Conservation (phyloP, 2,113 vertebrate species). For the Hemiprocne comata region DNA sequence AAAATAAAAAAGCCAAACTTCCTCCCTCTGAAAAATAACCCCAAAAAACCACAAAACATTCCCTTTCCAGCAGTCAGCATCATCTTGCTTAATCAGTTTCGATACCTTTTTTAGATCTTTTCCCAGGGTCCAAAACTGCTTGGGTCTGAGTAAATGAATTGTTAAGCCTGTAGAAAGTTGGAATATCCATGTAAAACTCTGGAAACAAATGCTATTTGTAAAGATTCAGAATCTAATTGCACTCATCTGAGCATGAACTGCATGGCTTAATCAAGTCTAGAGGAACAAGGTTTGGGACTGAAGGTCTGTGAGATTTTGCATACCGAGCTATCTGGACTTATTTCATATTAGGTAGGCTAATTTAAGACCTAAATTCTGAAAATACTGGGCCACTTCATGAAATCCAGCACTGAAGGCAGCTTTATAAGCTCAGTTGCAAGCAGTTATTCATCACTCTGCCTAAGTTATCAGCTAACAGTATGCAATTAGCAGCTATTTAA, state of each 20-base stretch:
- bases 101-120: background rate
- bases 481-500: background rate
- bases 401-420: background rate
- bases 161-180: background rate
- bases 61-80: background rate
- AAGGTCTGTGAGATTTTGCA: background rate
- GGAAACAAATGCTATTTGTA: background rate
- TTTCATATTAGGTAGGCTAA: background rate
- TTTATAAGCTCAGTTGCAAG: background rate
- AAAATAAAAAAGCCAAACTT: background rate
- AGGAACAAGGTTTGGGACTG: background rate
- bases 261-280: background rate
- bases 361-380: background rate
- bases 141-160: background rate
- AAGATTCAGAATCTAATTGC: background rate
- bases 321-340: background rate
- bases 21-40: fast-evolving
- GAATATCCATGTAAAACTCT: background rate
- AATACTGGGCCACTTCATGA: fast-evolving
- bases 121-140: background rate
- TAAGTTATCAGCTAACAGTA: background rate
- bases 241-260: background rate
- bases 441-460: background rate
- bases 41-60: fast-evolving
- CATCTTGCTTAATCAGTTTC: background rate